Conservation (phyloP, 2,888 invertebrate genomes). For the Agrochola lota region DNA sequence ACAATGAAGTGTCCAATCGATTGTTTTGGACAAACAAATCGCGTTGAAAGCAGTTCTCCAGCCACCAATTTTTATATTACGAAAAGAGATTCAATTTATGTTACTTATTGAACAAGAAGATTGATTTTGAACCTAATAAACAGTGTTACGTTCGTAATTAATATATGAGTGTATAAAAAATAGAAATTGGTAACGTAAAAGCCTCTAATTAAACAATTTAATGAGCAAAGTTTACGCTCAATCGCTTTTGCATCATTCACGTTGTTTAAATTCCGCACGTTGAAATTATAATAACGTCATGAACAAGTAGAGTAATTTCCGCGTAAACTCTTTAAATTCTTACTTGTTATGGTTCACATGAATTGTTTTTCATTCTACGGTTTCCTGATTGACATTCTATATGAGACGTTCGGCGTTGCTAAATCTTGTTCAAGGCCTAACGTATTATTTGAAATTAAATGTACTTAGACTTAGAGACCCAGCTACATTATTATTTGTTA, state of each 20-base stretch:
- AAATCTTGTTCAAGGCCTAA: slow-evolving; percentile 59
- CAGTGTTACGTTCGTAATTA: slow-evolving; percentile 15
- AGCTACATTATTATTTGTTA: slow-evolving; percentile 42
- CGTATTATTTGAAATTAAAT: slow-evolving; percentile 40
- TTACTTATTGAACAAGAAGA: slow-evolving; percentile 7
- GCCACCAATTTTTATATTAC: slow-evolving; percentile 13
- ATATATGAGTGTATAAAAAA: slow-evolving; percentile 10
- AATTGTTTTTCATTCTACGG: slow-evolving; percentile 16
- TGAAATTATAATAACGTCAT: slow-evolving; percentile 60
- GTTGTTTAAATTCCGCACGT: slow-evolving; percentile 57
- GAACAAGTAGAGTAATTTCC: slow-evolving; percentile 53
- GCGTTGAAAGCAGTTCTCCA: slow-evolving; percentile 36
- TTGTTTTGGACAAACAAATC: slow-evolving; percentile 57
- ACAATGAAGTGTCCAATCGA: slow-evolving; percentile 51
- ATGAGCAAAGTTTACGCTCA: slow-evolving; percentile 59
- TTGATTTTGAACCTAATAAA: slow-evolving; percentile 27
- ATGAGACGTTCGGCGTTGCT: slow-evolving; percentile 34
- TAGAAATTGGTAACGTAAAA: slow-evolving; percentile 29
- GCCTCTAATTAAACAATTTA: slow-evolving; percentile 52
- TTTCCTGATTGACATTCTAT: slow-evolving; percentile 22
- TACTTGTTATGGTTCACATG: slow-evolving; percentile 39
- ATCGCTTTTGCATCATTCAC: slow-evolving; percentile 58
- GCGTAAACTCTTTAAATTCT: slow-evolving; percentile 63
- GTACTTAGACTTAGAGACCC: slow-evolving; percentile 29
- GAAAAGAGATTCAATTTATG: slow-evolving; percentile 31